A percentile compares a stretch with the other conserved stretches of the same genome.
These are phyloP conservation scores for Tanytarsus gracilentus DNA, from an alignment of 2,888 invertebrate species.

Conservation along the genomic window DNA sequence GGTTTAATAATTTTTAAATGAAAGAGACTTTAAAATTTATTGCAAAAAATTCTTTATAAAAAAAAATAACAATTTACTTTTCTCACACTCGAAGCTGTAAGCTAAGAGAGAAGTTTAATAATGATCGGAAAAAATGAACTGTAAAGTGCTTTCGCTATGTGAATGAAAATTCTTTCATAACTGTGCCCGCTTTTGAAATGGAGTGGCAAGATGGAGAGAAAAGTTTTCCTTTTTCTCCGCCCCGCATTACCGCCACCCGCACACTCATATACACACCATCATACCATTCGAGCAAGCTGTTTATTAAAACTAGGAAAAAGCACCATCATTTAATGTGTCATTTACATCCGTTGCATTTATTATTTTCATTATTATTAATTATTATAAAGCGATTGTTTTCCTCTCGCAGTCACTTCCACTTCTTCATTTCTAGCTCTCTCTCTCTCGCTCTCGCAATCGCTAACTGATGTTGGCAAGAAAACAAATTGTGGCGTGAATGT, in stretches of 20 bases:
- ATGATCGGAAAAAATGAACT: conserved; percentile 23
- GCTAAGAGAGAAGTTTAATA: neutral
- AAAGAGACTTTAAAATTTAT: no score
- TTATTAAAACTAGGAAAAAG: conserved; percentile 26
- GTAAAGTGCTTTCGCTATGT: conserved; percentile 16
- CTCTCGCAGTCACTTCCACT: conserved; percentile 1
- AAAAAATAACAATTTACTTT: no score
- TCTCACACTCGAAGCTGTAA: conserved; percentile 1
- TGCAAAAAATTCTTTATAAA: no score
- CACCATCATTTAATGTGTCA: conserved; percentile 28
- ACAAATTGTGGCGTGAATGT: neutral
- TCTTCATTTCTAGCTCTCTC: neutral
- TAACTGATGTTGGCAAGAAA: conserved; percentile 2
- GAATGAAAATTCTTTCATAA: no score
- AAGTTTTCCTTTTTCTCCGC: no score
- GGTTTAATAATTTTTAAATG: no score
- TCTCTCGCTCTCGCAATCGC: no score
- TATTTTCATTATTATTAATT: conserved; percentile 27
- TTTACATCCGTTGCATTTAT: conserved; percentile 27
- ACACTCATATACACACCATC: no score
- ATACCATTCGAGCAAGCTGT: neutral
- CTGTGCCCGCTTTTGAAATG: no score
- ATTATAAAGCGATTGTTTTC: conserved; percentile 24
- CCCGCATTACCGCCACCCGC: no score
- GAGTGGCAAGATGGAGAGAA: no score